Evolutionary conservation across 2,888 invertebrate species (phyloP).

Genomic region (Candidula unifasciata): DNA sequence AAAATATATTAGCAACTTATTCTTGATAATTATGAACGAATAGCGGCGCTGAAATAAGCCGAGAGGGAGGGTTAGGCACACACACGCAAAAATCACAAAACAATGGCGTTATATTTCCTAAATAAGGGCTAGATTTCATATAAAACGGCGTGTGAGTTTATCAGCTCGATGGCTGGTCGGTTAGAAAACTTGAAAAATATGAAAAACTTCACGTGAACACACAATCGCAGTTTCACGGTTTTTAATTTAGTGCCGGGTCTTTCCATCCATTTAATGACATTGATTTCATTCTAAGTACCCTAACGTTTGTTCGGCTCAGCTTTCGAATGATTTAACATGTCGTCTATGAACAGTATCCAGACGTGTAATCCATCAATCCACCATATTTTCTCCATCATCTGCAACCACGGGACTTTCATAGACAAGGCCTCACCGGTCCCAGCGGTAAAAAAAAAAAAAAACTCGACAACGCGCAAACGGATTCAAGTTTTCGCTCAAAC

Average conservation of each 20-base stretch:
- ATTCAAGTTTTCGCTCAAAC: constrained; percentile 36
- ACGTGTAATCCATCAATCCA: constrained; percentile 39
- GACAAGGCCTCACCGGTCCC: too few relatives aligned
- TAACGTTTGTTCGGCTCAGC: constrained; percentile 1
- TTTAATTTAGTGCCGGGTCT: background rate
- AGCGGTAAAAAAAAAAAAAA: background rate
- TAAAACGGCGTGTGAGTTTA: too few relatives aligned
- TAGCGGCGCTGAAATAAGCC: too few relatives aligned
- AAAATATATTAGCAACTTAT: too few relatives aligned
- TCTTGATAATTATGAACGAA: too few relatives aligned
- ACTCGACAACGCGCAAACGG: background rate
- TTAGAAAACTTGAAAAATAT: background rate
- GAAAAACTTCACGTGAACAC: background rate
- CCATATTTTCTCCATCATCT: constrained; percentile 20
- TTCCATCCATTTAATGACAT: background rate
- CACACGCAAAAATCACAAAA: too few relatives aligned
- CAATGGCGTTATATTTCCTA: too few relatives aligned
- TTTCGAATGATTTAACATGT: constrained; percentile 21
- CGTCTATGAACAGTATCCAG: background rate
- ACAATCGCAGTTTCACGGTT: background rate
- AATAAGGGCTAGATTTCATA: too few relatives aligned
- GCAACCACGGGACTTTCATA: background rate
- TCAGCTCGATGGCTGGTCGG: background rate
- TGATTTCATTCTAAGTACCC: constrained; percentile 10
- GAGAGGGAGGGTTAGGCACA: too few relatives aligned